Percentiles rank a stretch among this genome's conserved stretches.
Evolutionary conservation across 2,113 vertebrate species (phyloP).

Genomic region (Tyrannus savana): DNA sequence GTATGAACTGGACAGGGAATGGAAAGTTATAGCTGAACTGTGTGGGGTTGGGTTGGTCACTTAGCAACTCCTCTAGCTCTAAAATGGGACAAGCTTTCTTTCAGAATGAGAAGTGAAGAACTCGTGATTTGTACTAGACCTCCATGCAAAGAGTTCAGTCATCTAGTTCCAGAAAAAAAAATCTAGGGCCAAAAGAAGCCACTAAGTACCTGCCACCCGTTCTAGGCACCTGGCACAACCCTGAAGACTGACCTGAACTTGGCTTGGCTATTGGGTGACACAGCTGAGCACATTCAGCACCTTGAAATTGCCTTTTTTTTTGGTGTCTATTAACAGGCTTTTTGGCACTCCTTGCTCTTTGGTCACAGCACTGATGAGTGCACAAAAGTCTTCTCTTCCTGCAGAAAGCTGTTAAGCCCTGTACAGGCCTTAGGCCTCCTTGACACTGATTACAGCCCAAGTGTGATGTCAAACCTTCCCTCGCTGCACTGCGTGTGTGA

Average conservation of each 20-base stretch:
- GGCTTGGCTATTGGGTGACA: not conserved
- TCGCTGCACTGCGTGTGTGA: rapidly evolving
- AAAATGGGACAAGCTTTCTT: not conserved
- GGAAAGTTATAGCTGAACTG: not conserved
- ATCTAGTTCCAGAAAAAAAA: not conserved
- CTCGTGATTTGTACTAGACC: not conserved
- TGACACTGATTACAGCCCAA: not conserved
- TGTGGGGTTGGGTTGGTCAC: not conserved
- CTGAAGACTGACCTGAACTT: not conserved
- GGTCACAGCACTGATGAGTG: not conserved
- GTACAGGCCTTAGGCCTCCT: rapidly evolving
- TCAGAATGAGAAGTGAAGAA: rapidly evolving
- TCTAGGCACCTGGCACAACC: not conserved
- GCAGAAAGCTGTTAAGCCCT: not conserved
- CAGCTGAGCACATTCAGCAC: not conserved
- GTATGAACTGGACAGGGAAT: not conserved
- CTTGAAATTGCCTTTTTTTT: not conserved
- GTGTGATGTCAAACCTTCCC: not conserved
- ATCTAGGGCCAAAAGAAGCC: not conserved
- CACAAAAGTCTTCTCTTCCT: not conserved
- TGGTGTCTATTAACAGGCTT: not conserved
- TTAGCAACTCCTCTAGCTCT: not conserved
- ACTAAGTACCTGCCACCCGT: not conserved
- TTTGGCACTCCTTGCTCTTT: not conserved
- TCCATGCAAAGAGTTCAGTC: not conserved